Conservation (phyloP, 2,113 vertebrate genomes). For the Trogon surrucura region DNA sequence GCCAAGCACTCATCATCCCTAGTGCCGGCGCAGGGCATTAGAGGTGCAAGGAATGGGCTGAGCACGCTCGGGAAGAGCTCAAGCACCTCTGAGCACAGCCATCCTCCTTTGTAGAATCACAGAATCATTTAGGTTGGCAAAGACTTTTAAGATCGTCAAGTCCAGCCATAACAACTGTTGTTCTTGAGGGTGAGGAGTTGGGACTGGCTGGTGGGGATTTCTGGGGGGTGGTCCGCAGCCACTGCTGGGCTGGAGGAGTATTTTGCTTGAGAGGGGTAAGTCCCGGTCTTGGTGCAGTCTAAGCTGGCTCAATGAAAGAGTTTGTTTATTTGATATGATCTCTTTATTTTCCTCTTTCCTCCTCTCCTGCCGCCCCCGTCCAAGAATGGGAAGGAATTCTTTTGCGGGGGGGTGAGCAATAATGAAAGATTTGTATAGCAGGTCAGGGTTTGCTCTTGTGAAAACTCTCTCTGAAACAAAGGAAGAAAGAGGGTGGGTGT, state of each 20-base stretch:
- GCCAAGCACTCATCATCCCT: conserved; percentile 73
- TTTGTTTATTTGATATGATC: conserved; percentile 46
- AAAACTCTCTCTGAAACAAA: conserved; percentile 47
- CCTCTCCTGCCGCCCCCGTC: conserved; percentile 14
- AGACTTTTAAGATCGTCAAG: background rate
- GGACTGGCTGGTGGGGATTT: background rate
- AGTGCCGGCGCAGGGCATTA: conserved; percentile 62
- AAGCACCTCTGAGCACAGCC: background rate
- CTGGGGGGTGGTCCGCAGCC: background rate
- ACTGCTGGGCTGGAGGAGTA: background rate
- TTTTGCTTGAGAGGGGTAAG: background rate
- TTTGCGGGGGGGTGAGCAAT: background rate
- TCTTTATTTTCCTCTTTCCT: conserved; percentile 52
- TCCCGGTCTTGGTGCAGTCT: background rate
- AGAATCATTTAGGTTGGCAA: background rate
- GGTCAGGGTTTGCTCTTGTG: conserved; percentile 22
- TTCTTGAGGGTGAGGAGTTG: background rate
- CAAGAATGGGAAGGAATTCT: conserved; percentile 14
- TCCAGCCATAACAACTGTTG: background rate
- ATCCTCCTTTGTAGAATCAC: background rate
- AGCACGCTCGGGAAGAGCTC: background rate
- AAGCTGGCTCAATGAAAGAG: background rate
- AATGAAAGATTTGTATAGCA: conserved; percentile 33
- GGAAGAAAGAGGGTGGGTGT: conserved; percentile 54
- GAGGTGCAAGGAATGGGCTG: conserved; percentile 36